Percentiles rank a stretch among this genome's conserved stretches.
phyloP scores from a whole-genome alignment of 2,113 vertebrate species.

The Nothoprocta pentlandii region DNA sequence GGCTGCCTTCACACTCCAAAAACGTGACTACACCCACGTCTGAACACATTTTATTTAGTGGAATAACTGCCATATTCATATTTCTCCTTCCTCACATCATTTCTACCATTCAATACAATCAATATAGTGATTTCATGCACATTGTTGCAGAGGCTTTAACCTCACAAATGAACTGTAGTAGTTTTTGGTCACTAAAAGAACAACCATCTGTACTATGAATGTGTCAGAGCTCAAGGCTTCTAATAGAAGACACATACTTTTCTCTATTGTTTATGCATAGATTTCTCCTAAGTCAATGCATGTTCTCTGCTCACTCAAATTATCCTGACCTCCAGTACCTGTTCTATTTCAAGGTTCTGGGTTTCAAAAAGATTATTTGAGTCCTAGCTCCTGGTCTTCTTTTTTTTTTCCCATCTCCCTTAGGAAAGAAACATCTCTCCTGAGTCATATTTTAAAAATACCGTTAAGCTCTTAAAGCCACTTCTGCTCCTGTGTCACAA shows the following conservation, averaged over 20 bases:
- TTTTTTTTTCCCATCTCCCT: background rate
- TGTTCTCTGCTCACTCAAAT: constrained; percentile 37
- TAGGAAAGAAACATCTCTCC: constrained; percentile 50
- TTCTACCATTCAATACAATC: background rate
- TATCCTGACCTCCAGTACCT: constrained; percentile 60
- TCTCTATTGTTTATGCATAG: background rate
- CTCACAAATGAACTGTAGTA: background rate
- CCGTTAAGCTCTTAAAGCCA: constrained; percentile 24
- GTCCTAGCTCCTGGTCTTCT: constrained; percentile 5
- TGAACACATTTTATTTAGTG: constrained; percentile 1
- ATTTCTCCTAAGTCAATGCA: constrained; percentile 25
- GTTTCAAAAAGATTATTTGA: constrained; percentile 41
- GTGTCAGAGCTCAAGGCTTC: background rate
- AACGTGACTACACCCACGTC: background rate
- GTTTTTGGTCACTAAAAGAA: background rate
- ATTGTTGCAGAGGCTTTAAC: background rate
- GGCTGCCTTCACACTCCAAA: background rate
- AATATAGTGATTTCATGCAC: background rate
- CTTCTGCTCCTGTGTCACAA: constrained; percentile 49
- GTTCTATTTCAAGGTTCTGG: constrained; percentile 57
- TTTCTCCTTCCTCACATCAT: constrained; percentile 5
- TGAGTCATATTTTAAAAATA: constrained; percentile 60
- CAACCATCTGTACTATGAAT: background rate
- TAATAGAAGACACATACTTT: background rate
- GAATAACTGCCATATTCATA: background rate